Evolutionary conservation across 2,113 vertebrate genomes (phyloP), one percentile per base, ranked within the genome.

Genomic region (Daboia siamensis): DNA sequence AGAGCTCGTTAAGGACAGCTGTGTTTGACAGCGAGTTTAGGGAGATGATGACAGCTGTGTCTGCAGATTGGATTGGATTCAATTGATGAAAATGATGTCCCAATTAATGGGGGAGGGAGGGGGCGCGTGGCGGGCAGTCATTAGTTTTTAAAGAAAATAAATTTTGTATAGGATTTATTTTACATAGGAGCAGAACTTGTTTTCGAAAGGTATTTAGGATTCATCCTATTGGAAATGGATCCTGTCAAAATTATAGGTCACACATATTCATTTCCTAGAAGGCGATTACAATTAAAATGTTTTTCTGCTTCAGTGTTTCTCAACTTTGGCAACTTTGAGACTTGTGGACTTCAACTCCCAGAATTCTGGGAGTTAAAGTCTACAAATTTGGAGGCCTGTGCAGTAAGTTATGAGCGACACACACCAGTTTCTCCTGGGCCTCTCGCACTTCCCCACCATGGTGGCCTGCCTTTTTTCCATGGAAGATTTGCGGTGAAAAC

Each of bases 391-490:
- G 48, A 59, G 23, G 24, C 23, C 23, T 7, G 2, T 24, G 2
- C 11, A n/a, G 12, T 69, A 98, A 96, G 95, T 98, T 98, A 94
- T 98, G 97, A 57, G 98, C 96, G 74, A 98, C 97, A 54, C 39
- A 93, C 61, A 98, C 98, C 95, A 98, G 96, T 92, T 97, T 97
- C 39, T 95, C 98, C 96, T 98, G 97, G 0, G 97, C 97, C 44
- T 97, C 97, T 61, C 93, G 97, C 2, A 98, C 86, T 96, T 97
- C 55, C 98, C 98, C 33, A 97, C 97, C 2, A 98, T 98, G 94
- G 97, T 98, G 95, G 23, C 57, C 23, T 59, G 23, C 57, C 23
- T 59, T 24, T 59, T 59, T 59, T 59, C 57, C 57, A 59, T 26
- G 26, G 24, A 24, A 59, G 23, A 2, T 23, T 7, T 8, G 57